A percentile compares a stretch with the other conserved stretches of the same genome.
phyloP scores from a whole-genome alignment of 2,113 vertebrate species.

The Oxygymnocypris stewartii region DNA sequence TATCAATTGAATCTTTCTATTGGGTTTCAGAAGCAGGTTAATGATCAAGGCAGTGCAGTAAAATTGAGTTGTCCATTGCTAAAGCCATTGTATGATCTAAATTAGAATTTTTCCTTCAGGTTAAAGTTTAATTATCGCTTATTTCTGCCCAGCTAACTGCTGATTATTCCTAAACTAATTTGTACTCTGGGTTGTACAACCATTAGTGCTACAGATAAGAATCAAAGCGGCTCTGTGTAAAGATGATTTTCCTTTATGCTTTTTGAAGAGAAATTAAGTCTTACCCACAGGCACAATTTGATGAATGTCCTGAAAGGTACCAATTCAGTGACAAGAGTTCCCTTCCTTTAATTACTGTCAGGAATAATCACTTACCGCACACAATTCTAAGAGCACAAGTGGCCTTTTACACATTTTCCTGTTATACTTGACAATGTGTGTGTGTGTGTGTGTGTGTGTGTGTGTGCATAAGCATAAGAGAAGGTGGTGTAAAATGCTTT shows the following conservation, averaged over 20 bases:
- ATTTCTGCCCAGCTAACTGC: constrained; percentile 28
- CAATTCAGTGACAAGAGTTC: constrained; percentile 18
- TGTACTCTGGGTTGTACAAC: constrained; percentile 29
- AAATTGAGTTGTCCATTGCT: constrained; percentile 27
- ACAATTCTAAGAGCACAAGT: neutral
- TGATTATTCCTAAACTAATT: constrained; percentile 44
- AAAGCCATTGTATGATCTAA: constrained; percentile 20
- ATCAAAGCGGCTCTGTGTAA: constrained; percentile 22
- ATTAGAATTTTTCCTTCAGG: constrained; percentile 30
- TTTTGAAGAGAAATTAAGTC: constrained; percentile 42
- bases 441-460: neutral
- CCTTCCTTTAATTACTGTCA: constrained; percentile 32
- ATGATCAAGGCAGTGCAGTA: constrained; percentile 22
- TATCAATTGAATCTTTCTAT: constrained; percentile 24
- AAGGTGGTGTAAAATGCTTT: neutral
- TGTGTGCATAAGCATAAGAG: too few relatives aligned
- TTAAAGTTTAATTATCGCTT: constrained; percentile 44
- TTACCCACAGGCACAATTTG: constrained; percentile 33
- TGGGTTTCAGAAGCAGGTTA: constrained; percentile 34
- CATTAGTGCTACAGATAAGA: constrained; percentile 41
- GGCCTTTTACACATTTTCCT: neutral
- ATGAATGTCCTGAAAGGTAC: constrained; percentile 31
- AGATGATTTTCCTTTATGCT: constrained; percentile 27
- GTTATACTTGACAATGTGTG: neutral
- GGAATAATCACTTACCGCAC: constrained; percentile 26